Evolutionary conservation across 2,888 invertebrate genomes (phyloP).

Genomic region (Aphodius granarius): DNA sequence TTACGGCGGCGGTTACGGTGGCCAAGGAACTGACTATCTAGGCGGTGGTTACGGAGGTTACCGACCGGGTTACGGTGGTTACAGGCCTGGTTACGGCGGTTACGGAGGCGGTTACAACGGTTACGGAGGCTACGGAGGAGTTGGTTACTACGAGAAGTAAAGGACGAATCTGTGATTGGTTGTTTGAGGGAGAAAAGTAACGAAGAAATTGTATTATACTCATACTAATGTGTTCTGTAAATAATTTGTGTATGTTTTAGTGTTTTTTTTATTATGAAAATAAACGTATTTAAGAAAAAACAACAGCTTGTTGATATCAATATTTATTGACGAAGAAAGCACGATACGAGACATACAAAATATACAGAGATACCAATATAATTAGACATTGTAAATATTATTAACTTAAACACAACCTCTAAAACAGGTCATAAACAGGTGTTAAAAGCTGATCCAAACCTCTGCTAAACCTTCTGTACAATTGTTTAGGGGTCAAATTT

Average conservation of each 20-base stretch:
- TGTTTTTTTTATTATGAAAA: background rate
- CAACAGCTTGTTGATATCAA: background rate
- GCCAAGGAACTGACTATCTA: conserved; percentile 19
- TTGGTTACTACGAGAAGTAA: conserved; percentile 7
- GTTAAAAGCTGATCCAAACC: conserved; percentile 31
- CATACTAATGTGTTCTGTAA: background rate
- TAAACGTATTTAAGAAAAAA: background rate
- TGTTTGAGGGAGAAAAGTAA: background rate
- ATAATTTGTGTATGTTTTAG: background rate
- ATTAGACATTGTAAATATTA: no score
- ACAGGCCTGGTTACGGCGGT: conserved; percentile 18
- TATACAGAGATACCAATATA: no score
- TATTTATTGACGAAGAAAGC: no score
- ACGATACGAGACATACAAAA: no score
- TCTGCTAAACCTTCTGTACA: conserved; percentile 27
- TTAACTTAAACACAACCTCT: no score
- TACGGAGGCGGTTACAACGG: conserved; percentile 22
- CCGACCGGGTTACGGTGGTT: conserved; percentile 24
- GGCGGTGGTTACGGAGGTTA: conserved; percentile 22
- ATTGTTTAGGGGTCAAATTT: conserved; percentile 30
- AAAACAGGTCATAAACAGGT: conserved; percentile 32
- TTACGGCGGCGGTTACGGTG: conserved; percentile 18
- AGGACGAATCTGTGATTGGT: background rate
- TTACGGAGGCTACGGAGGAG: conserved; percentile 22
- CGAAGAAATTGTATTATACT: background rate